Evolutionary conservation across 2,797 vertebrate genomes (phyloP).

Genomic region (Rhodeus uyekii): DNA sequence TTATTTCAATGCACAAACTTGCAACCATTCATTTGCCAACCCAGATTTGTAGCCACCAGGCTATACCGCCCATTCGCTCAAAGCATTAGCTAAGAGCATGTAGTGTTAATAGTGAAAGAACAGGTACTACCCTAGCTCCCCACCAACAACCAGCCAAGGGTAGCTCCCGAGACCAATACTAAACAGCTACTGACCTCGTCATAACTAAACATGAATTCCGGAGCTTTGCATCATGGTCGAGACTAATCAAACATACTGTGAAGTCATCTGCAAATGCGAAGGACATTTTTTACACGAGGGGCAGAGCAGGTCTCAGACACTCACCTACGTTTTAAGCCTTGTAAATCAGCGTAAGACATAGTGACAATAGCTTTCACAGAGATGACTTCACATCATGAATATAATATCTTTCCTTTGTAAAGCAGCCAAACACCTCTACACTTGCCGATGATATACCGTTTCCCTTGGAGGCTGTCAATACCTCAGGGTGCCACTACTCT

Average conservation of each 20-base stretch:
- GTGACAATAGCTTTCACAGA: conserved; percentile 69
- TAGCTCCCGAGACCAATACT: neutral
- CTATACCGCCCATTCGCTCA: neutral
- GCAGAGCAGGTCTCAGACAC: conserved; percentile 25
- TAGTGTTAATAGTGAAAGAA: conserved; percentile 3
- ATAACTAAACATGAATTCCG: conserved; percentile 7
- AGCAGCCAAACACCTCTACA: conserved; percentile 71
- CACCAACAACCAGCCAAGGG: neutral
- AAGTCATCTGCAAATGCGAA: conserved; percentile 41
- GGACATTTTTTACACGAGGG: conserved; percentile 43
- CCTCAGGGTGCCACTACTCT: conserved; percentile 69
- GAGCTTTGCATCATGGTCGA: conserved; percentile 40
- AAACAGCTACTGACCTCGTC: conserved; percentile 27
- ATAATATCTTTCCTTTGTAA: conserved; percentile 76
- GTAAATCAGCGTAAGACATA: conserved; percentile 48
- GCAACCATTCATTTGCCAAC: neutral
- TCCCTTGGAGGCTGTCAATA: conserved; percentile 74
- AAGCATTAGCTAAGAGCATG: neutral
- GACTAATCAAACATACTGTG: conserved; percentile 35
- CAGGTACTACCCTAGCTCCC: neutral
- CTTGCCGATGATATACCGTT: conserved; percentile 74
- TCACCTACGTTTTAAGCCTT: conserved; percentile 50
- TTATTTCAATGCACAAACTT: neutral
- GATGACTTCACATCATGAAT: conserved; percentile 75
- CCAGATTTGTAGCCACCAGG: neutral